A percentile compares a stretch with the other conserved stretches of the same genome.
These are phyloP conservation scores for Nezara viridula DNA, from an alignment of 2,888 invertebrate genomes.

Conservation along the genomic window DNA sequence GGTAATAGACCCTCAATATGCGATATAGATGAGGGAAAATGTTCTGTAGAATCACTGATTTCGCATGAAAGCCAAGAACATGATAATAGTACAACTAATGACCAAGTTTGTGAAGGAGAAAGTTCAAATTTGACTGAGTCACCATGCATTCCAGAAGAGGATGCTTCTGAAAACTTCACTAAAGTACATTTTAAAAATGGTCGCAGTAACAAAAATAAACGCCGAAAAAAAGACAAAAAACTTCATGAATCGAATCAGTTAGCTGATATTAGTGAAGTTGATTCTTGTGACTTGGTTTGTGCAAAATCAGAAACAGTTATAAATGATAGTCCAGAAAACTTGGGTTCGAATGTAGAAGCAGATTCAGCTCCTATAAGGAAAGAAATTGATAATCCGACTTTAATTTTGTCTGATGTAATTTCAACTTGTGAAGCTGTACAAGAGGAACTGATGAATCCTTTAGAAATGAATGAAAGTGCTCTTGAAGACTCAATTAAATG, in stretches of 20 bases:
- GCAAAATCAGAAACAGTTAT: neutral
- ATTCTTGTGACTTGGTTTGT: neutral
- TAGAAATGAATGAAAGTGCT: neutral
- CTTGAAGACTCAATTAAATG: neutral
- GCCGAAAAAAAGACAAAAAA: constrained; percentile 45
- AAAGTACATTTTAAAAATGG: constrained; percentile 18
- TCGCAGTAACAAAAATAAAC: constrained; percentile 45
- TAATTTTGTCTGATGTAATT: neutral
- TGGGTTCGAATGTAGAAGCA: neutral
- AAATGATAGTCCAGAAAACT: neutral
- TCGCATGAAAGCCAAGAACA: neutral
- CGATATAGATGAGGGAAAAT: neutral
- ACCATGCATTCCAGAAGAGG: neutral
- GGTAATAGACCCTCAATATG: neutral
- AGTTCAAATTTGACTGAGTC: no score
- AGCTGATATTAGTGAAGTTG: constrained; percentile 33
- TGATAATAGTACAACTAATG: neutral
- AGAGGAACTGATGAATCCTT: neutral
- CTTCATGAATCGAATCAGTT: neutral
- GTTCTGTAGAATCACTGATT: neutral
- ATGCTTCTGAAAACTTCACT: constrained; percentile 15
- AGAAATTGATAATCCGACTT: neutral
- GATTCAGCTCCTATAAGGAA: neutral
- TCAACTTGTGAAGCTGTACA: neutral
- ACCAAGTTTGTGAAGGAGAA: neutral